phyloP scores from a whole-genome alignment of 2,797 vertebrate species.

The Coranthus polyacanthus region DNA sequence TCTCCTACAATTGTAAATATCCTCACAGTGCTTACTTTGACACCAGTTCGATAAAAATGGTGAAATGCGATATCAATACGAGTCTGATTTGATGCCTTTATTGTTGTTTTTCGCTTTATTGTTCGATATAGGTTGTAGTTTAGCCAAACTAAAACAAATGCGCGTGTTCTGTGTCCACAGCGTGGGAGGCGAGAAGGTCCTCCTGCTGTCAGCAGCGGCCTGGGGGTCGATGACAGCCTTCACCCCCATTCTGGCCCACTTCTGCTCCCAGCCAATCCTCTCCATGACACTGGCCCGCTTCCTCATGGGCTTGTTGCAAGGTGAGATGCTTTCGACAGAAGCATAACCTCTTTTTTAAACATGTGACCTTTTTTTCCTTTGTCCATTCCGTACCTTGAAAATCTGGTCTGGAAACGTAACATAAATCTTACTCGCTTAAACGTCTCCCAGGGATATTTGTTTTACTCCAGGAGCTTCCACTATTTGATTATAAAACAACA shows the following conservation, averaged over 20 bases:
- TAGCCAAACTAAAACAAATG: not conserved
- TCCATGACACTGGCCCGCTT: constrained; percentile 92
- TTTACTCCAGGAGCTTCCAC: not conserved
- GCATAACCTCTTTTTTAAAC: no score
- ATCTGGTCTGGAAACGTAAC: not conserved
- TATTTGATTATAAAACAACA: not conserved
- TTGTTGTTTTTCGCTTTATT: no score
- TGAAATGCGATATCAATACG: not conserved
- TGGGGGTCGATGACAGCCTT: constrained; percentile 93
- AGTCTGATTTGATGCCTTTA: not conserved
- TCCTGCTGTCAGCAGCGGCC: constrained; percentile 91
- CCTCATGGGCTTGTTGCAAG: constrained; percentile 95
- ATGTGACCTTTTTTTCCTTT: no score
- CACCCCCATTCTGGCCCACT: constrained; percentile 89
- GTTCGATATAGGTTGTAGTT: no score
- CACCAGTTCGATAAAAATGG: no score
- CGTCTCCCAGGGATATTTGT: not conserved
- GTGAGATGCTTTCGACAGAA: constrained; percentile 78
- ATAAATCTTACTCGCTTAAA: not conserved
- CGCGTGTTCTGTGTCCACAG: constrained; percentile 72
- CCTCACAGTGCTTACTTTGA: no score
- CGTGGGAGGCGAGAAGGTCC: constrained; percentile 96
- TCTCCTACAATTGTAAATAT: no score
- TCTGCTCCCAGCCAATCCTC: constrained; percentile 90
- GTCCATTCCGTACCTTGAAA: constrained; percentile 1